phyloP scores from a whole-genome alignment of 35 echinoderm and acorn worm species.

The Strongylocentrotus purpuratus region DNA sequence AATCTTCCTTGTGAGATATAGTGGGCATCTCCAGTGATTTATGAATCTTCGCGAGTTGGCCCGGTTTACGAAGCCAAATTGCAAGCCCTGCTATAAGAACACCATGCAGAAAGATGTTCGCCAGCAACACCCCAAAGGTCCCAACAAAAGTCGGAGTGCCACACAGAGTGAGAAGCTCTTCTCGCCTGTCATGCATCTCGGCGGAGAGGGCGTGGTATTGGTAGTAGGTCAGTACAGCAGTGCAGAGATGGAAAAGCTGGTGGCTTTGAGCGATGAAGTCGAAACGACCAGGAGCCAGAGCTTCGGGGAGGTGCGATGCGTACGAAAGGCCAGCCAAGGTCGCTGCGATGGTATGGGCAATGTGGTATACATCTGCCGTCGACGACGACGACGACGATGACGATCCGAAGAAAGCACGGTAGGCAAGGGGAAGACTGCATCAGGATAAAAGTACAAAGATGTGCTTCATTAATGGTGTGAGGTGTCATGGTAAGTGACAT shows the following conservation, averaged over 20 bases:
- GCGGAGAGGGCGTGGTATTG: conserved; percentile 55
- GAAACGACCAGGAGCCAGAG: conserved; percentile 72
- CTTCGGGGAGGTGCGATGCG: conserved; percentile 81
- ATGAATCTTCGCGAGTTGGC: neutral
- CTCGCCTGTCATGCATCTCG: conserved; percentile 69
- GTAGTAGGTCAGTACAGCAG: conserved; percentile 55
- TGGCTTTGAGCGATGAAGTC: conserved; percentile 89
- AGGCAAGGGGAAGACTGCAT: conserved; percentile 76
- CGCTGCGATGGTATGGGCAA: conserved; percentile 40
- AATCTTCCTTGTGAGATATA: neutral
- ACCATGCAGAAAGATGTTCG: neutral
- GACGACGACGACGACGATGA: neutral
- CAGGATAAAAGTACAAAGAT: neutral
- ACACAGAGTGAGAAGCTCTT: neutral
- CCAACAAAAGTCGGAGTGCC: conserved; percentile 56
- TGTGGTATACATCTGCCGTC: conserved; percentile 61
- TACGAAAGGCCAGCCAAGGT: conserved; percentile 57
- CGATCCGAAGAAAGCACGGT: conserved; percentile 50
- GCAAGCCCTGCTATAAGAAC: neutral
- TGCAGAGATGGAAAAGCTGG: conserved; percentile 75
- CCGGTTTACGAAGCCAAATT: neutral
- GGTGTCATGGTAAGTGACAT: no score
- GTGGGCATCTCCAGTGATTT: neutral
- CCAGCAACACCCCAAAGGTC: conserved; percentile 42
- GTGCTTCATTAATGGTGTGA: no score